Evolutionary conservation across 2,113 vertebrate genomes (phyloP).

Genomic region (Bubo bubo): DNA sequence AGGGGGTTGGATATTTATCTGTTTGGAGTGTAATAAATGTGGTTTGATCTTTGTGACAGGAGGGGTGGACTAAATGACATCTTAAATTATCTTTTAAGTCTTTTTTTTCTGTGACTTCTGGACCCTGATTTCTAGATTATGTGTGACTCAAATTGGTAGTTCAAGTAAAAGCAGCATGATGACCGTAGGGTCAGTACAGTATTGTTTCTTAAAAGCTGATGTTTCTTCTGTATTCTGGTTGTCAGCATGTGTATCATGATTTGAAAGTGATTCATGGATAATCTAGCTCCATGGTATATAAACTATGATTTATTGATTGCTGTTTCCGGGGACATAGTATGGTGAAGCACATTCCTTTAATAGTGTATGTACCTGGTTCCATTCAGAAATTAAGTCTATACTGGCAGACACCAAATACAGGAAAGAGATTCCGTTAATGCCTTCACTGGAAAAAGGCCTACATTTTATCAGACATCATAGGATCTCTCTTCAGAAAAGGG

Average conservation of each 20-base stretch:
- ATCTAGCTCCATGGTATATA: not conserved
- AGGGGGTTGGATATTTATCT: not conserved
- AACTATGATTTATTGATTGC: not conserved
- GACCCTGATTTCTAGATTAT: not conserved
- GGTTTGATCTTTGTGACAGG: not conserved
- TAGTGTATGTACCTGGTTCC: not conserved
- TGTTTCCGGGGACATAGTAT: not conserved
- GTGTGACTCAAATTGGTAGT: not conserved
- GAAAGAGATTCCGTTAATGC: not conserved
- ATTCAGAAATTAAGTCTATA: not conserved
- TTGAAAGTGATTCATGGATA: not conserved
- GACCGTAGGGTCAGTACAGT: not conserved
- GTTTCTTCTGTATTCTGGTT: not conserved
- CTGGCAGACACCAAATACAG: not conserved
- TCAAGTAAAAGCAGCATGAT: not conserved
- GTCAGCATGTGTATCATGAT: not conserved
- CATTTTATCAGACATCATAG: not conserved
- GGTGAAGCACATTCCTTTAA: not conserved
- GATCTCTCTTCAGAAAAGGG: not conserved
- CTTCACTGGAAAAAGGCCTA: not conserved
- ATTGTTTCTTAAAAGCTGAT: not conserved
- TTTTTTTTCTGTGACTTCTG: not conserved
- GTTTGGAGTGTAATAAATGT: not conserved
- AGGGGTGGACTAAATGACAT: not conserved
- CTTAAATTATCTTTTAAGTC: not conserved